Percentiles rank a stretch among this genome's conserved stretches.
Conservation (phyloP, 2,797 vertebrate species). For the Myotis vivesi region DNA sequence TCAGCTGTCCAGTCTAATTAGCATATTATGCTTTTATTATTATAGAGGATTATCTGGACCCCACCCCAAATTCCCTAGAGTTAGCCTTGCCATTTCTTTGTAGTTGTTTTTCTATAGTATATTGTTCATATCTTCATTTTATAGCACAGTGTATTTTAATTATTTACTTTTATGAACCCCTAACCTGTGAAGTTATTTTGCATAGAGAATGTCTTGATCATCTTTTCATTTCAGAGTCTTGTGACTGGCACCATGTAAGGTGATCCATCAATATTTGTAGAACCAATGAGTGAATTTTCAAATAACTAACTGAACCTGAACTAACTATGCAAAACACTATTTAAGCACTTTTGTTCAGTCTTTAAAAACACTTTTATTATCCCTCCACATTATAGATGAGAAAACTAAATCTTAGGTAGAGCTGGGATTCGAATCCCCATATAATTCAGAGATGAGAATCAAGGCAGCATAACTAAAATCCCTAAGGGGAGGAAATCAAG, state of each 20-base stretch:
- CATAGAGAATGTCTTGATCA: neutral
- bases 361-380: neutral
- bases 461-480: neutral
- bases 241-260: neutral
- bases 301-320: neutral
- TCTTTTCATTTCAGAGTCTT: neutral
- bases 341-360: neutral
- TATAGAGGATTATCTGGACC: neutral
- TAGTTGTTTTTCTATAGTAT: neutral
- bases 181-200: neutral
- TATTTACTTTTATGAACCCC: neutral
- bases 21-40: too few species aligned
- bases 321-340: neutral
- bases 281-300: constrained; percentile 24
- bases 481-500: neutral
- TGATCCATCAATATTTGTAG: neutral
- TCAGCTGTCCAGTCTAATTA: too few species aligned
- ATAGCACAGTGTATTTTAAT: neutral
- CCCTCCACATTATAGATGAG: neutral
- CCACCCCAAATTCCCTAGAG: neutral
- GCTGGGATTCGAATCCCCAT: neutral
- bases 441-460: neutral
- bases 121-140: neutral
- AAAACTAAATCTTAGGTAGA: neutral
- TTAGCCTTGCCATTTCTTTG: neutral